Percentiles rank a stretch among this genome's conserved stretches.
Evolutionary conservation across 2,797 vertebrate genomes (phyloP).

Genomic region (Uromys caudimaculatus): DNA sequence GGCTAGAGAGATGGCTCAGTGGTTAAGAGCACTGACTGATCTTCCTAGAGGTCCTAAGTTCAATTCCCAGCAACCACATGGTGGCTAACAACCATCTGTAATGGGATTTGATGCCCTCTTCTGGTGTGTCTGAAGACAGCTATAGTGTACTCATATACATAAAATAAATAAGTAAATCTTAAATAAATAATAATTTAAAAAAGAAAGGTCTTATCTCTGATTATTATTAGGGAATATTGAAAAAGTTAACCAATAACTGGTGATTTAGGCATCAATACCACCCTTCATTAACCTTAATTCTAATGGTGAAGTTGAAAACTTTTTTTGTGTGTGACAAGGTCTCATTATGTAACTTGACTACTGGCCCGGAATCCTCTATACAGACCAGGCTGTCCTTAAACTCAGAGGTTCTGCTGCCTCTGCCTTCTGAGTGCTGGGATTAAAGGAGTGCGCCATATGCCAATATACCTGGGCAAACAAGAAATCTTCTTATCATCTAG

Average conservation of each 20-base stretch:
- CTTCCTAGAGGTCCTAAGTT: background rate
- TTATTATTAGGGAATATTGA: background rate
- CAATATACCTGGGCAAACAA: too few relatives aligned
- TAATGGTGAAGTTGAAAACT: slow-evolving; percentile 4
- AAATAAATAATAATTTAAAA: background rate
- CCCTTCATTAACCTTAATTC: background rate
- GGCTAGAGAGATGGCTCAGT: background rate
- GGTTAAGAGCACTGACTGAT: background rate
- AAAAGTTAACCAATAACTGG: background rate
- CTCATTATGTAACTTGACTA: too few relatives aligned
- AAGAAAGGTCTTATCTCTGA: background rate
- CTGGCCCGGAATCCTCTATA: background rate
- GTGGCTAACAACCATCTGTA: background rate
- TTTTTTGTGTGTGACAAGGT: background rate
- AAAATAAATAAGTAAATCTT: background rate
- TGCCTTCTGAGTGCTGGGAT: too few relatives aligned
- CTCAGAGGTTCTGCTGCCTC: too few relatives aligned
- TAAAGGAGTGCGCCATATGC: too few relatives aligned
- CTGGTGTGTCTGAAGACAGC: background rate
- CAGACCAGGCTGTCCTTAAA: too few relatives aligned
- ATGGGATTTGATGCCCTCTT: background rate
- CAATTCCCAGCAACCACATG: background rate
- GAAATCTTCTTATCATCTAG: background rate
- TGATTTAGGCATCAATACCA: background rate
- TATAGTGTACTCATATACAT: background rate